These are phyloP conservation scores for Gobiocypris rarus DNA, from an alignment of 2,113 vertebrate species.

Conservation along the genomic window DNA sequence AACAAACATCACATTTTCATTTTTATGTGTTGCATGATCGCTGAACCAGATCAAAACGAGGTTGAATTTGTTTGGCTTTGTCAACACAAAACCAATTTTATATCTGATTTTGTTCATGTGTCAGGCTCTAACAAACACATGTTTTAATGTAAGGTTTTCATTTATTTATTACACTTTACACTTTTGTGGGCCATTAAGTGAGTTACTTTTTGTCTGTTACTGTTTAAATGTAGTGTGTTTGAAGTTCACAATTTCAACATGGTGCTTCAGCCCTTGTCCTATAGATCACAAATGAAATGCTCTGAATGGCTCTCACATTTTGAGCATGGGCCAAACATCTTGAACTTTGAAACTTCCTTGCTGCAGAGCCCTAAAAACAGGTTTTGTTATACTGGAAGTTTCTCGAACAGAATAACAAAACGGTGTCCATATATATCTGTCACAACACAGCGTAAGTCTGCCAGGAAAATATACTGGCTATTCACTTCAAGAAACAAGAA, in stretches of 20 bases:
- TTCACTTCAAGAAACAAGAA: conserved; percentile 64
- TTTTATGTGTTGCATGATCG: background rate
- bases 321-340: conserved; percentile 28
- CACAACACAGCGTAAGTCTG: conserved; percentile 69
- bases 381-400: conserved; percentile 73
- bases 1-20: background rate
- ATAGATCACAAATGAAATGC: background rate
- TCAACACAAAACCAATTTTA: background rate
- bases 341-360: conserved; percentile 74
- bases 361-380: conserved; percentile 74
- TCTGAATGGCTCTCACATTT: conserved; percentile 16
- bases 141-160: background rate
- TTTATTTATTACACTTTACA: background rate
- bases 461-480: conserved; percentile 68
- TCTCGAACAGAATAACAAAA: conserved; percentile 75
- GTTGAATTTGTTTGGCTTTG: background rate
- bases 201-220: background rate
- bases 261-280: background rate
- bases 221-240: background rate
- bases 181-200: background rate
- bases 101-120: background rate
- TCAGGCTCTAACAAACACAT: background rate
- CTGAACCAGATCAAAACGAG: background rate
- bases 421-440: conserved; percentile 74
- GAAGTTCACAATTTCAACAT: conserved; percentile 22